Base-by-base conservation (phyloP, 2,888 invertebrate species). In the Mechanitis mazaeus region DNA sequence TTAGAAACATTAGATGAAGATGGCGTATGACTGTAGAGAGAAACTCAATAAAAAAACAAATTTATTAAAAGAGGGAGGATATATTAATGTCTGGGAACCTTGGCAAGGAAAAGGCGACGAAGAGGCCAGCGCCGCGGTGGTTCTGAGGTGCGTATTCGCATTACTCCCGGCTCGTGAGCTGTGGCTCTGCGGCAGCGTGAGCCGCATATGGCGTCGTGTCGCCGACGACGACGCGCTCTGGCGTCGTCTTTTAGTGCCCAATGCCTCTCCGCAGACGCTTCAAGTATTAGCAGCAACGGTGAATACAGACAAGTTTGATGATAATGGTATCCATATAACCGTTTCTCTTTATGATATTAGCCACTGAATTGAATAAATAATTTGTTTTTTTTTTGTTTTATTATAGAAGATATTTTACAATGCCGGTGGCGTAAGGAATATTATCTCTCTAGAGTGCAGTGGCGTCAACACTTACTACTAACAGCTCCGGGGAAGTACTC, bases 181-280 rank as follows among this genome's bases (percentile, higher is more conserved):
- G 73, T 74, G 80, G 71, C 71, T 71, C 60, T 79, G 77, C 54
- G 78, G 75, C 28, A 72, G 68, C 59, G 76, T 70, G 67, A 84
- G 84, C 63, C 75, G 77, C 62, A 75, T 75, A 42, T 85, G 85
- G 85, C 81, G 80, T 63, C 67, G 68, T 69, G 78, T 79, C 62
- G 81, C 83, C 63, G 69, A 31, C 59, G 75, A 69, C 54, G 74
- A 71, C 28, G 60, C 72, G 66, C 76, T 78, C 46, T 85, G 85
- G 84, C 80, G 83, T 54, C 77, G 72, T 28, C 72, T 73, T 69
- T 72, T 81, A 65, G 67, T 53, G 45, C 67, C 62, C 45, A 63
- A 50, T 65, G 66, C 68, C 38, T 6, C 61, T 33, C 61, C 71
- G 28, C 53, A 38, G 56, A 50, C 55, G 6, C 54, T 69, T 56